Evolutionary conservation across 2,113 vertebrate species (phyloP).

Genomic region (Centropus unirufus): DNA sequence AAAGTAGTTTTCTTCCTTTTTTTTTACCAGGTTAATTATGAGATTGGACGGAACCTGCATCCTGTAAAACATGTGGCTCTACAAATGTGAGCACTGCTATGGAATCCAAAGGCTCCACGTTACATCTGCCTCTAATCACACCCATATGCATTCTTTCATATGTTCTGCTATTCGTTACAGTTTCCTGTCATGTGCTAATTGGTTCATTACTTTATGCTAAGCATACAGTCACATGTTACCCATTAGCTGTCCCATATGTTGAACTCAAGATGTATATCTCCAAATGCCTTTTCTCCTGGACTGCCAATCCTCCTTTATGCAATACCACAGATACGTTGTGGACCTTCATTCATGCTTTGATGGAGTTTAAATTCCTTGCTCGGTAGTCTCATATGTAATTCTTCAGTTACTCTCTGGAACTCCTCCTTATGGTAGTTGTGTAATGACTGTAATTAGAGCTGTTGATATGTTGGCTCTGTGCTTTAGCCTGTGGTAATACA

Average conservation of each 20-base stretch:
- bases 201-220: constrained; percentile 20
- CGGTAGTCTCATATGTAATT: background rate
- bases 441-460: background rate
- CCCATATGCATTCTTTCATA: background rate
- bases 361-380: background rate
- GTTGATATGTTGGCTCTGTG: background rate
- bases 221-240: background rate
- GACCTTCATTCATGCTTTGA: background rate
- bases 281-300: background rate
- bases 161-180: background rate
- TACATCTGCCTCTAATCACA: background rate
- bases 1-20: background rate
- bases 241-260: background rate
- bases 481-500: background rate
- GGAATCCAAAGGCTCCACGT: background rate
- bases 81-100: background rate
- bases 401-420: background rate
- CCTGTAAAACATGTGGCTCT: background rate
- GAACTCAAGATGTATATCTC: background rate
- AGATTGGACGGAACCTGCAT: background rate
- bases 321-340: background rate
- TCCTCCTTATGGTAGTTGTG: background rate
- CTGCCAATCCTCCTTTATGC: background rate
- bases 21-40: background rate
- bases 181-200: background rate